These are phyloP conservation scores for Dendrolimus pini DNA, from an alignment of 2,888 invertebrate genomes.

Conservation along the genomic window DNA sequence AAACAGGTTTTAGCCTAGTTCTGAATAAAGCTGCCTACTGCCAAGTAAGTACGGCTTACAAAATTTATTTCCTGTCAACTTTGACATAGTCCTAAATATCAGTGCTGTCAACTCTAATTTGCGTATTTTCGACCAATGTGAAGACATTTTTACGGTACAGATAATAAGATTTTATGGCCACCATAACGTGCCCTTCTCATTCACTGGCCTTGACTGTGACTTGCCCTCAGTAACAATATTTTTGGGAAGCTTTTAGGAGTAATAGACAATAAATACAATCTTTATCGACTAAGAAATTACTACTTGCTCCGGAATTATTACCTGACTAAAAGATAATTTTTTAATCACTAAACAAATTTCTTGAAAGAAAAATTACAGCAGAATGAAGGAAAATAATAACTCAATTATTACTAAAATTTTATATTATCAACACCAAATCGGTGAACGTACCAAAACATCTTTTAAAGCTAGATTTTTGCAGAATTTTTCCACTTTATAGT, in stretches of 20 bases:
- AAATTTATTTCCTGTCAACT: too few relatives aligned
- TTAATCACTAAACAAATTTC: not conserved
- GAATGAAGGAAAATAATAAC: too few relatives aligned
- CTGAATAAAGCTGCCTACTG: too few relatives aligned
- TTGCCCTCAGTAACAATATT: slow-evolving; percentile 7
- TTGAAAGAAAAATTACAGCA: too few relatives aligned
- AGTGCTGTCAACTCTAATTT: not conserved
- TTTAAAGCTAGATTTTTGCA: too few relatives aligned
- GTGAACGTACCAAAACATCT: too few relatives aligned
- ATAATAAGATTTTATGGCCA: slow-evolving; percentile 29
- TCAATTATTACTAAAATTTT: too few relatives aligned
- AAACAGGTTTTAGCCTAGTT: too few relatives aligned
- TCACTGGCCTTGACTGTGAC: slow-evolving; percentile 22
- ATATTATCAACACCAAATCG: too few relatives aligned
- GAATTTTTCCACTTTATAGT: too few relatives aligned
- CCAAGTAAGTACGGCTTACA: too few relatives aligned
- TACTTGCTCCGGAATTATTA: not conserved
- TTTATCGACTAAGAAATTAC: not conserved
- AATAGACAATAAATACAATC: not conserved
- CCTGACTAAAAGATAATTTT: not conserved
- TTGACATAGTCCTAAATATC: not conserved
- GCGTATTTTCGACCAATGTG: not conserved
- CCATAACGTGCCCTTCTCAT: slow-evolving; percentile 23
- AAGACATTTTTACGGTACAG: slow-evolving; percentile 9
- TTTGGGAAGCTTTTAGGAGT: not conserved